Percentiles rank a stretch among this genome's conserved stretches.
Conservation (phyloP, 2,797 vertebrate species). For the Odontamblyopus lacepedii region DNA sequence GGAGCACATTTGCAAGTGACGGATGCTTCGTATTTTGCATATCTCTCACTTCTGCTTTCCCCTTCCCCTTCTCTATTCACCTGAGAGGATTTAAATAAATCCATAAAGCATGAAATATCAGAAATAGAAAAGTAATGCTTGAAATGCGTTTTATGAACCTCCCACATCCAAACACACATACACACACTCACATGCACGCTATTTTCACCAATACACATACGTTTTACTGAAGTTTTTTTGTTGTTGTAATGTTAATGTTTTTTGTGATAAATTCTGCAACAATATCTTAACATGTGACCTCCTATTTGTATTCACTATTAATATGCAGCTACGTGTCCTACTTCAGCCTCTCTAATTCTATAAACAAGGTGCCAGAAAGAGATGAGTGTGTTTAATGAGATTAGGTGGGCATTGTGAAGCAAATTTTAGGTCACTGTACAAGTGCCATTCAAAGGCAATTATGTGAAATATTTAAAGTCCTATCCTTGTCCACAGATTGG, state of each 20-base stretch:
- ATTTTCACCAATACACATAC: neutral
- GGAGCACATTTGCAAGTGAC: conserved; percentile 72
- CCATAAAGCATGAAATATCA: conserved; percentile 78
- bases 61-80: conserved; percentile 77
- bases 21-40: conserved; percentile 77
- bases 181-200: conserved; percentile 2
- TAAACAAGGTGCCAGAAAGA: conserved; percentile 81
- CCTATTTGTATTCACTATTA: conserved; percentile 68
- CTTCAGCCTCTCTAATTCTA: conserved; percentile 80
- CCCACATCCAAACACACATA: conserved; percentile 58
- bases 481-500: conserved; percentile 56
- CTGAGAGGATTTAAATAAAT: conserved; percentile 81
- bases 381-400: conserved; percentile 83
- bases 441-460: conserved; percentile 78
- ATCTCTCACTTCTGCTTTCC: conserved; percentile 77
- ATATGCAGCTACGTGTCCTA: conserved; percentile 72
- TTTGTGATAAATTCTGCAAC: conserved; percentile 53
- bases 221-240: conserved; percentile 24
- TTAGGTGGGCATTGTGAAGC: conserved; percentile 83
- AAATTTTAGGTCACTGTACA: conserved; percentile 79
- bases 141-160: conserved; percentile 69
- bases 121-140: conserved; percentile 76
- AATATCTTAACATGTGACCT: conserved; percentile 67
- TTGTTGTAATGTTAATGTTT: conserved; percentile 40
- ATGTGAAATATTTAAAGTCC: conserved; percentile 72